Base-by-base conservation (phyloP, 2,888 invertebrate genomes). In the Cryptocephalus primarius region DNA sequence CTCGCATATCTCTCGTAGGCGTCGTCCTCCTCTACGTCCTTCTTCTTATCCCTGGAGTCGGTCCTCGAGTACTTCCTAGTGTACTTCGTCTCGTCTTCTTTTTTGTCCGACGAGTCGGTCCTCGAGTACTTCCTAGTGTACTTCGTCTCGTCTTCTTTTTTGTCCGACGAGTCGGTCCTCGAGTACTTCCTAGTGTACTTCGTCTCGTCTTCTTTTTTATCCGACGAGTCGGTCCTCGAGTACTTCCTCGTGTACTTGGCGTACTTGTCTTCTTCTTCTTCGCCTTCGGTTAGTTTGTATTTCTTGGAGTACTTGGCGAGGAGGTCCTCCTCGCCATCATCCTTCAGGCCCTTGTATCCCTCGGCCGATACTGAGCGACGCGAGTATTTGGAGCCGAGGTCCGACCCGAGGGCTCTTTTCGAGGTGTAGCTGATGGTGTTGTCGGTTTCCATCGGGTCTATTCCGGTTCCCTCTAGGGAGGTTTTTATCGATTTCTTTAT, bases 181-280 rank as follows among this genome's bases (percentile, higher is more conserved):
- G 62, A 58, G 48, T 64, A 65, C 43, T 63, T 63, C 40, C 58
- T 56, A 9, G 60, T 57, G 46, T 59, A 64, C 48, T 62, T 64
- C 8, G 60, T 22, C 6, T 22, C 22, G 6, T 22, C 22, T 22
- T 22, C 22, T 22, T 55, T 48, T 47, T 53, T 54, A n/a, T 51
- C 47, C 9, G 50, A 44, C 1, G 58, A 55, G 39, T 60, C 59
- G 10, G 58, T 58, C 49, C 62, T 55, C 1, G 62, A 58, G 48
- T 64, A 65, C 43, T 63, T 63, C 40, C 58, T 56, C 9, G 61
- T 57, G 46, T 59, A 64, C 48, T 62, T 64, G 6, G 60, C 57
- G 36, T 63, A 62, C 43, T 60, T 57, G 48, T 64, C 62, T 50
- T 63, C 63, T 40, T 64, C 63, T 38, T 59, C 61, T 44, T 63